Conservation (phyloP, 1,140 invertebrate genomes). For the Brachionus calyciflorus region DNA sequence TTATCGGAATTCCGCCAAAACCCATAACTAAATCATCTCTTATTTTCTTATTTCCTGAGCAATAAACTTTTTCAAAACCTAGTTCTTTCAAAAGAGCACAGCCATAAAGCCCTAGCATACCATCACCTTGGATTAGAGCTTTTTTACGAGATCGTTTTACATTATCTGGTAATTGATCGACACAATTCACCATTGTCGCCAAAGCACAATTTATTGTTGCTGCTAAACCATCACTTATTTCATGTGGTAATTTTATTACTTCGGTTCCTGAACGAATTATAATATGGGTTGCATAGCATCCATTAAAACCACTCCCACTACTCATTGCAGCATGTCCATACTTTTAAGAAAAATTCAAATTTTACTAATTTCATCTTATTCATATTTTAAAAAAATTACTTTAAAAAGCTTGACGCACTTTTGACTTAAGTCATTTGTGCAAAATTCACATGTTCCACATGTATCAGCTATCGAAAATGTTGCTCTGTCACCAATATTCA, state of each 20-base stretch:
- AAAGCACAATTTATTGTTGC: slow-evolving; percentile 43
- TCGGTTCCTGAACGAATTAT: slow-evolving; percentile 18
- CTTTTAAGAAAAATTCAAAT: slow-evolving; percentile 2
- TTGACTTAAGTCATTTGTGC: slow-evolving; percentile 29
- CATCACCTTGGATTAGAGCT: slow-evolving; percentile 42
- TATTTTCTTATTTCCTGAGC: background rate
- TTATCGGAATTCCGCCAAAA: slow-evolving; percentile 45
- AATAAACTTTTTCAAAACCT: slow-evolving; percentile 45
- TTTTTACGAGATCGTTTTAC: background rate
- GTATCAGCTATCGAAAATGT: slow-evolving; percentile 41
- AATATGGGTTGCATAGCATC: slow-evolving; percentile 43
- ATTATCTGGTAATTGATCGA: background rate
- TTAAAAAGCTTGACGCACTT: slow-evolving; percentile 43
- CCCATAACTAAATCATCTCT: background rate
- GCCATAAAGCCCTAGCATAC: slow-evolving; percentile 43
- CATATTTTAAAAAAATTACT: background rate
- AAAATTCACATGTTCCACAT: slow-evolving; percentile 30
- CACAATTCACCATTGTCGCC: slow-evolving; percentile 42
- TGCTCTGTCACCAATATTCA: background rate
- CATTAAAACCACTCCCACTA: slow-evolving; percentile 15
- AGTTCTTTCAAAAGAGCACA: slow-evolving; percentile 39
- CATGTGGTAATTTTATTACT: slow-evolving; percentile 14
- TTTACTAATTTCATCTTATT: background rate
- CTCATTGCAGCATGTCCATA: slow-evolving; percentile 40
- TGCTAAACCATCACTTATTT: slow-evolving; percentile 21